phyloP scores from a whole-genome alignment of 2,113 vertebrate genomes.

The Ophthalmolycus amberensis region DNA sequence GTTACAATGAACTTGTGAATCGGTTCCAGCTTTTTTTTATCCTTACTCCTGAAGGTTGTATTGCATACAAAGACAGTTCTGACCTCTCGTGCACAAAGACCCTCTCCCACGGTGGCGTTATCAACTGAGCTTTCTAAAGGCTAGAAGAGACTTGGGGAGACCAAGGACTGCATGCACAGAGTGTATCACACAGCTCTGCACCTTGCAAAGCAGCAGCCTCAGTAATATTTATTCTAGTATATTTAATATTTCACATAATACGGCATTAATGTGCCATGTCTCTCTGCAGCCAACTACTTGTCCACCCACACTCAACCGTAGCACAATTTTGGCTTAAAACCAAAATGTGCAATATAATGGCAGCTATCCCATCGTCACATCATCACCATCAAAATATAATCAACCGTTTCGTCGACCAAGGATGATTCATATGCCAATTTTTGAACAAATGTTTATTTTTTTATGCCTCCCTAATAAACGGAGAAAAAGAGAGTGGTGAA shows the following conservation, averaged over 20 bases:
- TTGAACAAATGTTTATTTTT: not conserved
- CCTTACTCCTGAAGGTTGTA: slow-evolving; percentile 34
- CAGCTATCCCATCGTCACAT: slow-evolving; percentile 5
- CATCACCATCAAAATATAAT: slow-evolving; percentile 5
- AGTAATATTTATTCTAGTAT: slow-evolving; percentile 4
- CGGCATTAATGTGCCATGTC: not conserved
- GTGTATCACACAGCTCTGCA: slow-evolving; percentile 19
- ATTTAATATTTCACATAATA: slow-evolving; percentile 36
- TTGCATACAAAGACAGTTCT: slow-evolving; percentile 16
- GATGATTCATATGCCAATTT: not conserved
- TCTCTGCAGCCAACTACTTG: slow-evolving; percentile 27
- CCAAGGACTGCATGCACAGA: slow-evolving; percentile 21
- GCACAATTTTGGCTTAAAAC: slow-evolving; percentile 4
- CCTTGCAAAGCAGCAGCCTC: slow-evolving; percentile 15
- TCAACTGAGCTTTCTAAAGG: slow-evolving; percentile 44
- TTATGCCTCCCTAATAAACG: not conserved
- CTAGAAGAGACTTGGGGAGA: slow-evolving; percentile 24
- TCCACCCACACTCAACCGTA: slow-evolving; percentile 28
- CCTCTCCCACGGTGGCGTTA: slow-evolving; percentile 33
- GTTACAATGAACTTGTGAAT: slow-evolving; percentile 26
- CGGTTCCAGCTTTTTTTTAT: slow-evolving; percentile 36
- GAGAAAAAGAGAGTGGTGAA: not conserved
- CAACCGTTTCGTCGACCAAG: not conserved
- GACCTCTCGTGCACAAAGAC: slow-evolving; percentile 45
- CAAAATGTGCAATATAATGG: slow-evolving; percentile 13